Conservation (phyloP, 2,888 invertebrate genomes). For the Drosophila austrosaltans region DNA sequence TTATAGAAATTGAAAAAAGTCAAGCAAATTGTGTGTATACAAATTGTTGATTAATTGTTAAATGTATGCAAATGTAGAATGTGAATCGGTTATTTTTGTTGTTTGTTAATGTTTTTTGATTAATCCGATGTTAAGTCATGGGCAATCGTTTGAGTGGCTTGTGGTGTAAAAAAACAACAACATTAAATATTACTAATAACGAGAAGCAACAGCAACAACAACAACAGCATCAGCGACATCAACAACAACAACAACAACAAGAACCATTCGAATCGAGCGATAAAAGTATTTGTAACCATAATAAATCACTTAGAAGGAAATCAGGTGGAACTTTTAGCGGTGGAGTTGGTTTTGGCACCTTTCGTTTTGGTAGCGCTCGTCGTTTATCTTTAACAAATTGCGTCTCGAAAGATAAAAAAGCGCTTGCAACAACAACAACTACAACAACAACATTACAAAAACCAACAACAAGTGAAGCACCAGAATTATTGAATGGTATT, state of each 20-base stretch:
- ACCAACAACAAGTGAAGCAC: conserved; percentile 10
- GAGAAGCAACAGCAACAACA: conserved; percentile 32
- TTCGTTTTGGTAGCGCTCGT: conserved; percentile 69
- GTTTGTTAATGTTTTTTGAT: conserved; percentile 10
- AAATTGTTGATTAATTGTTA: not conserved
- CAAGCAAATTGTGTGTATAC: conserved; percentile 1
- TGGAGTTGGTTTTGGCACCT: conserved; percentile 56
- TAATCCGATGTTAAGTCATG: conserved; percentile 66
- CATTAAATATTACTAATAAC: conserved; percentile 58
- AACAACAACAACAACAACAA: conserved; percentile 31
- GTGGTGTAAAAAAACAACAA: conserved; percentile 82
- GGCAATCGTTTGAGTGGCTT: conserved; percentile 82
- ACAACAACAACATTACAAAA: conserved; percentile 35
- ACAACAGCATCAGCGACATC: conserved; percentile 26
- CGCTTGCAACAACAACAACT: conserved; percentile 26
- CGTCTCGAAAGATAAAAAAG: conserved; percentile 64
- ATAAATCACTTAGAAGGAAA: conserved; percentile 57
- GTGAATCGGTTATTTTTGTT: not conserved
- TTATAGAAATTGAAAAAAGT: not conserved
- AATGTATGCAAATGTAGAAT: not conserved
- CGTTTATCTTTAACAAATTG: conserved; percentile 73
- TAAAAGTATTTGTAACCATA: conserved; percentile 35
- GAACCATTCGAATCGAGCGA: conserved; percentile 27
- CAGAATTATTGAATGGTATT: conserved; percentile 36
- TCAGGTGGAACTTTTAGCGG: conserved; percentile 45